Conservation (phyloP, 1,140 invertebrate genomes). For the Achatina immaculata region DNA sequence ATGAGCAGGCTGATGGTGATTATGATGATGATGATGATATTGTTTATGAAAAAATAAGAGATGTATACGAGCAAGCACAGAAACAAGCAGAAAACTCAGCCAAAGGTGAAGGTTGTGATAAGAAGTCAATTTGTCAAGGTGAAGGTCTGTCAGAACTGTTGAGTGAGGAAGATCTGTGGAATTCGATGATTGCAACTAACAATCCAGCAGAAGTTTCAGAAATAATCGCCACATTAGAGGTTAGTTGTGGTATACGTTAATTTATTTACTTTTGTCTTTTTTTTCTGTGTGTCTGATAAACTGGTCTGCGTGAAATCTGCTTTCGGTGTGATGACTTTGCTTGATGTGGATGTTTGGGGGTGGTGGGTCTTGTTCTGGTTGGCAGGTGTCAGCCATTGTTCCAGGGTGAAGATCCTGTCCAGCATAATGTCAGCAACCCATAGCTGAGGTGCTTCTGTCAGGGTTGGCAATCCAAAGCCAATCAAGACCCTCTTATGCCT, state of each 20-base stretch:
- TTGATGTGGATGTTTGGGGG: no score
- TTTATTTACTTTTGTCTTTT: no score
- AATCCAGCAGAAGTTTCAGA: not conserved
- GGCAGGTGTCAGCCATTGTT: no score
- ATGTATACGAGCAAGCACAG: not conserved
- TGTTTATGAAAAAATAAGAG: conserved; percentile 7
- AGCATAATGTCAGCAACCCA: no score
- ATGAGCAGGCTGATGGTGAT: not conserved
- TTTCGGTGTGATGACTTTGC: no score
- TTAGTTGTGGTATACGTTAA: conserved; percentile 9
- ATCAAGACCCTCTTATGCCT: no score
- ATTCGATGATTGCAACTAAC: not conserved
- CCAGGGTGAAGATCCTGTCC: no score
- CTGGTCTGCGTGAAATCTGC: no score
- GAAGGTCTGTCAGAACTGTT: not conserved
- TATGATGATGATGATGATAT: conserved; percentile 39
- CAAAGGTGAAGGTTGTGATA: not conserved
- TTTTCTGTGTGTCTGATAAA: no score
- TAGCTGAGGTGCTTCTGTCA: no score
- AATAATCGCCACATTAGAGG: conserved; percentile 26
- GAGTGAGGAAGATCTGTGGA: not conserved
- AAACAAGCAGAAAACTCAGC: not conserved
- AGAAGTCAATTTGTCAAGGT: not conserved
- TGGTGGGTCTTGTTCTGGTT: no score
- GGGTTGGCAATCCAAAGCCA: no score